Base-by-base conservation (phyloP, 2,113 vertebrate genomes). In the Apaloderma vittatum region DNA sequence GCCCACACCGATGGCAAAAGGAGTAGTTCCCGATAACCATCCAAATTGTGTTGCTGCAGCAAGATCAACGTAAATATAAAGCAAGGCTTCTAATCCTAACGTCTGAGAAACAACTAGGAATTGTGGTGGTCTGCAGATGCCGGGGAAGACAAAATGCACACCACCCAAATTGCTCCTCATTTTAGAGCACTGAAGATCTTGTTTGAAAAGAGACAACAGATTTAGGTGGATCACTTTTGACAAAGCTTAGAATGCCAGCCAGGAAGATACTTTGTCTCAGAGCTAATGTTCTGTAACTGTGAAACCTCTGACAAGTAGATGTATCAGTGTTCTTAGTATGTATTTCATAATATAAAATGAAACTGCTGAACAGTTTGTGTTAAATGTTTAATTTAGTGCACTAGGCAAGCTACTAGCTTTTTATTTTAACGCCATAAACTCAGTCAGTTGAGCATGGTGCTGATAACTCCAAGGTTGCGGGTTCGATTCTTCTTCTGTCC, bases 1-100 rank as follows among this genome's bases (percentile, higher is more conserved):
- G 91, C 98, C 99, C 90, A 99, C 99, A 3, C 99, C 99, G 11
- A 99, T 99, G 99, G 99, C 99, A 24, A 99, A 99, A 95, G 99
- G 99, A 40, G 98, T 99, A 67, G 97, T 99, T 76, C 98, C 99
- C 43, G 99, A 99, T 95, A 98, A 98, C 94, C 99, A 99, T 94
- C 98, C 98, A 48, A 98, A 98, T 82, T 99, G 99, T 96, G 99
- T 99, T 63, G 97, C 98, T 80, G 99, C 99, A 75, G 99, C 99
- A 72, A 98, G 99, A 94, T 99, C 99, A 81, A 99, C 83, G 99
- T 99, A 83, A 32, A 88, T 98, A 86, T 77, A 55, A 45, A 91
- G 26, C 58, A 49, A 79, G 27, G 24, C 62, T 96, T 95, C 78
- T 93, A 85, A 70, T 82, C 29, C 51, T 91, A 14, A 40, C 23